phyloP scores from a whole-genome alignment of 2,113 vertebrate species.

The Chrysemys picta region DNA sequence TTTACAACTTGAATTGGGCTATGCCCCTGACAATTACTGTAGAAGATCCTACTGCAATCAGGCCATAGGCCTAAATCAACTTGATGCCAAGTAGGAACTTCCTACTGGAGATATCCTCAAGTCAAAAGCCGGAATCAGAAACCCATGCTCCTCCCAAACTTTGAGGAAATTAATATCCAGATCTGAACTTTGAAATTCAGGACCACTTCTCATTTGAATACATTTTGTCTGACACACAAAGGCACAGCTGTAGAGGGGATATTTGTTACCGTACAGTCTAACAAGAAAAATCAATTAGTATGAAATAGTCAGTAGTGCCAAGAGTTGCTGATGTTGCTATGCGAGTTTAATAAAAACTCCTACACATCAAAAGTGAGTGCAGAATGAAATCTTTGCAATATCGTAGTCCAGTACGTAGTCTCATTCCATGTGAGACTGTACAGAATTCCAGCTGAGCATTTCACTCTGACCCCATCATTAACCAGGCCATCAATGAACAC shows the following conservation, averaged over 20 bases:
- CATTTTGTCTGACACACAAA: conserved; percentile 50
- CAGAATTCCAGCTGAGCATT: not conserved
- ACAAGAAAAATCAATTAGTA: not conserved
- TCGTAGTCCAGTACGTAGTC: not conserved
- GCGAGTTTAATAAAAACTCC: conserved; percentile 22
- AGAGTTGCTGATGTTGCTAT: conserved; percentile 8
- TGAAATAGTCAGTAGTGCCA: not conserved
- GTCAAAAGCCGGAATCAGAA: not conserved
- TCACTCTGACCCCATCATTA: accelerated
- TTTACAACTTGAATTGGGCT: not conserved
- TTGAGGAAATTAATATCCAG: conserved; percentile 13
- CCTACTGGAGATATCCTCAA: not conserved
- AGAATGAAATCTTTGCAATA: conserved; percentile 53
- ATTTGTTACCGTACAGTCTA: not conserved
- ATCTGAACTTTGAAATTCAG: conserved; percentile 16
- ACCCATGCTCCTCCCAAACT: conserved; percentile 3
- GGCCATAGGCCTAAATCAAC: not conserved
- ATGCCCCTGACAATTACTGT: not conserved
- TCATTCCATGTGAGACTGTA: not conserved
- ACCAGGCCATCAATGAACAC: not conserved
- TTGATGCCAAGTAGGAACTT: not conserved
- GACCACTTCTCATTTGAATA: not conserved
- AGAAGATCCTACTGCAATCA: not conserved
- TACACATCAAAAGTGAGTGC: not conserved
- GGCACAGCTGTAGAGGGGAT: conserved; percentile 19